phyloP scores from a whole-genome alignment of 2,113 vertebrate genomes.

The Ceyx margarethae region DNA sequence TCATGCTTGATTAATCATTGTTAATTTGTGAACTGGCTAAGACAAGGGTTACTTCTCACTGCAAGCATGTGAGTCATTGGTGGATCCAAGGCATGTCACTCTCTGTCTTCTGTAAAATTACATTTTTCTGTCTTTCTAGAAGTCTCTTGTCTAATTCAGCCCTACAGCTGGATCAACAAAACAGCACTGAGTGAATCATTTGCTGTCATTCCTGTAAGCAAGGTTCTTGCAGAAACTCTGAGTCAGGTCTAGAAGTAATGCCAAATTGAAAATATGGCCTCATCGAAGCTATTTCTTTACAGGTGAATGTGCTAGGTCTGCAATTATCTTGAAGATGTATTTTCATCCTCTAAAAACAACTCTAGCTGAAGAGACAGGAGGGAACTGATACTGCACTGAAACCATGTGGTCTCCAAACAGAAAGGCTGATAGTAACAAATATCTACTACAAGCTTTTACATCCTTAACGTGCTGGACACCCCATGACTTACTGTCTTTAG shows the following conservation, averaged over 20 bases:
- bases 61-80: conserved; percentile 36
- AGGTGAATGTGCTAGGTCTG: not conserved
- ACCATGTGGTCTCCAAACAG: not conserved
- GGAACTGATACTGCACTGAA: not conserved
- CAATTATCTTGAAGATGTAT: not conserved
- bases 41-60: not conserved
- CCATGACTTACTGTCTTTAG: not conserved
- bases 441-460: not conserved
- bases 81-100: conserved; percentile 39
- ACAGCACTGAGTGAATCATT: conserved; percentile 48
- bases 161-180: conserved; percentile 59
- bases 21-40: conserved; percentile 24
- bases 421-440: not conserved
- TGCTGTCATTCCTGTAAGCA: not conserved
- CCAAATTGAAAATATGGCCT: conserved; percentile 17
- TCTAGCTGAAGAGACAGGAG: not conserved
- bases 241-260: conserved; percentile 43
- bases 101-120: conserved; percentile 31
- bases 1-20: conserved; percentile 11
- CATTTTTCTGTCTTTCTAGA: conserved; percentile 32
- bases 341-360: conserved; percentile 3
- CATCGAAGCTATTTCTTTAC: not conserved
- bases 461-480: not conserved
- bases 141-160: conserved; percentile 47
- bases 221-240: conserved; percentile 41